Percentiles rank a stretch among this genome's conserved stretches.
Evolutionary conservation across 2,797 vertebrate genomes (phyloP).

Genomic region (Hozukius guyotensis): DNA sequence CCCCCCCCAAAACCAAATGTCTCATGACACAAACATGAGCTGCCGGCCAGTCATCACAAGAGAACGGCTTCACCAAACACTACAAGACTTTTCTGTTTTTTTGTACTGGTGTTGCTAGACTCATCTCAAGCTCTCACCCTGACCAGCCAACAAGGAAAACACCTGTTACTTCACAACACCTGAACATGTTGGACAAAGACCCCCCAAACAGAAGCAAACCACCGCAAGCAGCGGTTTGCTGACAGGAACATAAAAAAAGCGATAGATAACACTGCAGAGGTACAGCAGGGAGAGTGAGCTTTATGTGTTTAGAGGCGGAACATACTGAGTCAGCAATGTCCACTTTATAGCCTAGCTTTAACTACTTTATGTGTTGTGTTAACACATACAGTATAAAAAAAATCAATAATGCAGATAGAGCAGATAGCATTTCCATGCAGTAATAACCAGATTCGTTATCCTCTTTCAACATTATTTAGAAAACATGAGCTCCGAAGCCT

Average conservation of each 20-base stretch:
- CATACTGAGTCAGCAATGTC: slow-evolving; percentile 45
- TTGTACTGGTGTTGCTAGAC: neutral
- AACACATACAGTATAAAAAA: slow-evolving; percentile 29
- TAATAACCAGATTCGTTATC: slow-evolving; percentile 43
- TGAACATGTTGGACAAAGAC: neutral
- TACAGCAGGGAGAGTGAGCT: slow-evolving; percentile 2
- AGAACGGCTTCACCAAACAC: neutral
- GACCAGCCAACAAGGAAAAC: neutral
- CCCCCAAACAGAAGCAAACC: neutral
- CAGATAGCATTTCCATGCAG: slow-evolving; percentile 39
- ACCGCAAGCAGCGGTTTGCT: neutral
- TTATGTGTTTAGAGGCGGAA: slow-evolving; percentile 38
- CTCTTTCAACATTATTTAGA: slow-evolving; percentile 53
- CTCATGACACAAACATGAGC: neutral
- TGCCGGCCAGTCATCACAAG: neutral
- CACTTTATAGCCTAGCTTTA: slow-evolving; percentile 40
- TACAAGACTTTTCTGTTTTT: neutral
- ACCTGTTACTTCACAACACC: slow-evolving; percentile 14
- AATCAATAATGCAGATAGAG: slow-evolving; percentile 61
- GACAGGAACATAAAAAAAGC: neutral
- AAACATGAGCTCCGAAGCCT: slow-evolving; percentile 50
- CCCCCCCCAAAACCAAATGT: neutral
- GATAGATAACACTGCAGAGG: slow-evolving; percentile 18
- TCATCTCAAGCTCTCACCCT: neutral
- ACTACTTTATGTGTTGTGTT: slow-evolving; percentile 42